Evolutionary conservation across 2,797 vertebrate species (phyloP).

Genomic region (Bradypodion ventrale): DNA sequence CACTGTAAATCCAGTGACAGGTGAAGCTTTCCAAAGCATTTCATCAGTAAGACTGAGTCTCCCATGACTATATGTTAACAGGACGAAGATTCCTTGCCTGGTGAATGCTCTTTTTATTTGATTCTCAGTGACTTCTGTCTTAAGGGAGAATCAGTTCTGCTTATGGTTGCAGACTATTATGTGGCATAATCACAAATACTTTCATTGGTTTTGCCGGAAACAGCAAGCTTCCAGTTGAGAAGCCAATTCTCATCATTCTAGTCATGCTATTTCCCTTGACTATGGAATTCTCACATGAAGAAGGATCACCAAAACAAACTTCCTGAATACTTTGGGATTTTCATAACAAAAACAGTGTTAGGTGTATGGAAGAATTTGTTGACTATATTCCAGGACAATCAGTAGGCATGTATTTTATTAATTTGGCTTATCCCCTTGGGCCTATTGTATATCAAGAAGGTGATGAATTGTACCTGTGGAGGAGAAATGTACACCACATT

Average conservation of each 20-base stretch:
- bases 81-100: neutral
- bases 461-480: neutral
- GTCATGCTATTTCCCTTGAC: no score
- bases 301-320: no score
- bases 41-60: conserved; percentile 15
- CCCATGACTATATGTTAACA: conserved; percentile 23
- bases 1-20: conserved; percentile 24
- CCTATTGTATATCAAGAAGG: neutral
- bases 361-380: neutral
- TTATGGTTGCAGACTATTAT: neutral
- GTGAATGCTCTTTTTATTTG: conserved; percentile 9
- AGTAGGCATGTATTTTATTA: neutral
- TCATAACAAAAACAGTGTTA: no score
- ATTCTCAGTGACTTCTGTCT: neutral
- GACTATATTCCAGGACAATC: neutral
- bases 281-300: no score
- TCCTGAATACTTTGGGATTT: no score
- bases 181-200: neutral
- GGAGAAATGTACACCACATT: neutral
- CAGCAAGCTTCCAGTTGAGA: neutral
- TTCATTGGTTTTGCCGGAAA: neutral
- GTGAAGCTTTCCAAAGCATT: neutral
- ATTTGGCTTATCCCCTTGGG: no score
- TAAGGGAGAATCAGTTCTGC: neutral
- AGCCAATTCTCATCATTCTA: no score